A percentile compares a stretch with the other conserved stretches of the same genome.
Conservation (phyloP, 2,888 invertebrate species). For the Chloroclysta siterata region DNA sequence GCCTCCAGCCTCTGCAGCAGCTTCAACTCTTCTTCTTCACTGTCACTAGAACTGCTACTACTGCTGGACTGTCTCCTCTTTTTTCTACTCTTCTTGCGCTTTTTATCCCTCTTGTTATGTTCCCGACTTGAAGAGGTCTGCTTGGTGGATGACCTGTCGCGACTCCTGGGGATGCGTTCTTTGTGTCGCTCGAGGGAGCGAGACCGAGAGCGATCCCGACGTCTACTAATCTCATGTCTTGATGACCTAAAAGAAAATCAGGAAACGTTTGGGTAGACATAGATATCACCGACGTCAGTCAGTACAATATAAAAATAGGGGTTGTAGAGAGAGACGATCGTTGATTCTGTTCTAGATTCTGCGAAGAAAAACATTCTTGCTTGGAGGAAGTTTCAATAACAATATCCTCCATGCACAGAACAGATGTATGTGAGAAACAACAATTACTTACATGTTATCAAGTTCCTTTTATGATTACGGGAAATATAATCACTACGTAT, state of each 20-base stretch:
- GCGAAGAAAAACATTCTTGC: too few relatives aligned
- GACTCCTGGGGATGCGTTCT: conserved; percentile 47
- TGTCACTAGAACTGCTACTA: conserved; percentile 69
- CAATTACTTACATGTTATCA: too few relatives aligned
- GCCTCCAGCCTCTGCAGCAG: conserved; percentile 90
- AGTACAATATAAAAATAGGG: too few relatives aligned
- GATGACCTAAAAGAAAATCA: conserved; percentile 63
- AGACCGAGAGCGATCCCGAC: conserved; percentile 53
- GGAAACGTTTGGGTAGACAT: not conserved
- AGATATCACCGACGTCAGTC: too few relatives aligned
- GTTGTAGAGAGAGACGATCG: too few relatives aligned
- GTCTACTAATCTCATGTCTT: conserved; percentile 52
- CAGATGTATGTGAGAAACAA: too few relatives aligned
- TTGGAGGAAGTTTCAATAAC: too few relatives aligned
- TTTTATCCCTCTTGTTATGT: conserved; percentile 49
- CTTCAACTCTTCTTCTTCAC: conserved; percentile 84
- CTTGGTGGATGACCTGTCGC: conserved; percentile 47
- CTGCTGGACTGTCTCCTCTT: conserved; percentile 62
- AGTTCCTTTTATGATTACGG: too few relatives aligned
- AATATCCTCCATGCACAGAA: too few relatives aligned
- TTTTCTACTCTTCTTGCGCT: conserved; percentile 66
- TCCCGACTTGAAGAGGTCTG: conserved; percentile 57
- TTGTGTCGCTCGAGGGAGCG: conserved; percentile 53
- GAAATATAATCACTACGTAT: too few relatives aligned
- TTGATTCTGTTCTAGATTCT: too few relatives aligned